A percentile compares a stretch with the other conserved stretches of the same genome.
Conservation (phyloP, 2,113 vertebrate species). For the Gallinago jamesoni region DNA sequence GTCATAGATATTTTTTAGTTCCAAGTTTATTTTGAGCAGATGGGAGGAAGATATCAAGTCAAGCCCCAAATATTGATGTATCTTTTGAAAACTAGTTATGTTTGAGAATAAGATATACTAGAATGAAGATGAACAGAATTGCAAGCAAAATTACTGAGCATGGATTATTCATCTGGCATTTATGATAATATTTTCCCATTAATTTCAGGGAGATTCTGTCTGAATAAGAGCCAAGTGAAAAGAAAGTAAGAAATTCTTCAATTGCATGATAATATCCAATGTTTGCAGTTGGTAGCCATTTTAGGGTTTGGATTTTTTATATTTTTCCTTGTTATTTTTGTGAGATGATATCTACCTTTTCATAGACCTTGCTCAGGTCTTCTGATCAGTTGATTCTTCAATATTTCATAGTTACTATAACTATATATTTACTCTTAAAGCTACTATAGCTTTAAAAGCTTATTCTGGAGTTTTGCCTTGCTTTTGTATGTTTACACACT, state of each 20-base stretch:
- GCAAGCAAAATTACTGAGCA: not conserved
- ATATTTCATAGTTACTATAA: not conserved
- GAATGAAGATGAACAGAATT: not conserved
- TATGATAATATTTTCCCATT: not conserved
- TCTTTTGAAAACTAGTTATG: not conserved
- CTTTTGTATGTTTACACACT: not conserved
- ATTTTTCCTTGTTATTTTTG: not conserved
- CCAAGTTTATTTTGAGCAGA: constrained; percentile 45
- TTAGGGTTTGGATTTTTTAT: not conserved
- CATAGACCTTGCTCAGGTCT: not conserved
- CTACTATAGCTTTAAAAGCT: not conserved
- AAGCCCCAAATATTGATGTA: constrained; percentile 18
- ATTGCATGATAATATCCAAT: not conserved
- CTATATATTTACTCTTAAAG: not conserved
- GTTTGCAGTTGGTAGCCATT: not conserved
- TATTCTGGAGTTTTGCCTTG: not conserved
- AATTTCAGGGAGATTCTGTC: not conserved
- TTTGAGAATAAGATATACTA: not conserved
- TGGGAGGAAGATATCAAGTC: constrained; percentile 1
- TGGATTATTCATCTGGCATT: not conserved
- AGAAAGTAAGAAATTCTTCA: not conserved
- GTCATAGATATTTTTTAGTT: constrained; percentile 22
- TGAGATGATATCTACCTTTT: not conserved
- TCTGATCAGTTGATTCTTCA: not conserved
- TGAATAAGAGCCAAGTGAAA: not conserved